Conservation (phyloP, 2,888 invertebrate genomes). For the Drosophila pegasa region DNA sequence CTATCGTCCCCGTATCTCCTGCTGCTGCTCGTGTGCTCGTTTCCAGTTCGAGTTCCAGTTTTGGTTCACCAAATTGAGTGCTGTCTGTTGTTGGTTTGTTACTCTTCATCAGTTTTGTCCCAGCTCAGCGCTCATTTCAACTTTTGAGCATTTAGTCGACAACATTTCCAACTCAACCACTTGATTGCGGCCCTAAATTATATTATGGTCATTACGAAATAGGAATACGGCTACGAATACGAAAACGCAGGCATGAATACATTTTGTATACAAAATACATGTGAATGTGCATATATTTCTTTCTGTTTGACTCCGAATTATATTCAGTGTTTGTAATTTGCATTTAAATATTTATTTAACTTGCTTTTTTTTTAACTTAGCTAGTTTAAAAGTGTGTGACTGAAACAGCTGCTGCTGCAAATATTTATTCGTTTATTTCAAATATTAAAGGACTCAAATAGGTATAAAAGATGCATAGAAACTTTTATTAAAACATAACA, state of each 20-base stretch:
- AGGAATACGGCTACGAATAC: conserved; percentile 14
- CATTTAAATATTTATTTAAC: conserved; percentile 9
- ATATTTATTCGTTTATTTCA: neutral
- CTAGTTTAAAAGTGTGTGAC: neutral
- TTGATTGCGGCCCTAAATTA: conserved; percentile 76
- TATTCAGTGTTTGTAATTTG: conserved; percentile 6
- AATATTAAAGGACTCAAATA: neutral
- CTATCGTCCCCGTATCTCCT: neutral
- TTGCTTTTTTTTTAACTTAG: neutral
- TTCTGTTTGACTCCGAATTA: conserved; percentile 13
- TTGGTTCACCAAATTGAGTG: conserved; percentile 69
- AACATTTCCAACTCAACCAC: conserved; percentile 63
- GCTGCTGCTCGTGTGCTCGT: neutral
- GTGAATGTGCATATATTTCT: conserved; percentile 3
- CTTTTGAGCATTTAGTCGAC: conserved; percentile 59
- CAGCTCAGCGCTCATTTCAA: conserved; percentile 52
- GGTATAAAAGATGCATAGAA: too few relatives aligned
- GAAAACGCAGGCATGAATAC: conserved; percentile 6
- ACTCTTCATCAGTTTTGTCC: conserved; percentile 40
- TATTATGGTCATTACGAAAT: conserved; percentile 66
- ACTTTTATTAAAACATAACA: too few relatives aligned
- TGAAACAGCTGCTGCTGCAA: neutral
- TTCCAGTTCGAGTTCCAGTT: conserved; percentile 47
- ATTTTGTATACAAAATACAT: conserved; percentile 26
- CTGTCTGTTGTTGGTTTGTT: conserved; percentile 46